Evolutionary conservation across 2,113 vertebrate species (phyloP), one percentile per base, ranked within the genome.

Genomic region (Synodontis membranacea): DNA sequence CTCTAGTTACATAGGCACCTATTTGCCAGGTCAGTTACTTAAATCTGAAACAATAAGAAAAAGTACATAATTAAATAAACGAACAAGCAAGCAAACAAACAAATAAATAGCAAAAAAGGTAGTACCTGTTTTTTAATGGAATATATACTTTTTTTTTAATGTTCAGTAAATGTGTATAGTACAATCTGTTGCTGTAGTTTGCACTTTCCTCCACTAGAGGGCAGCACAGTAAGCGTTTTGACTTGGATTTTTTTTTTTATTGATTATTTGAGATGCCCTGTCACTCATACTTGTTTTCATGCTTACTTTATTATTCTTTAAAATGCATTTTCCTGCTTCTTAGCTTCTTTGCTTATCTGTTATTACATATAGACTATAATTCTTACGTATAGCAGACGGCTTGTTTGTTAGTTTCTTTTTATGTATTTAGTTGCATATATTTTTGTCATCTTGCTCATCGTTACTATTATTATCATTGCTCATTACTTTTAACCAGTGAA

Each of bases 131-230:
- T n/a, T n/a, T n/a, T n/a, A n/a, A n/a, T n/a, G n/a, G n/a, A n/a
- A n/a, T n/a, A n/a, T n/a, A n/a, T 56, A 23, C 21, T 56, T n/a
- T 62, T 3, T 31, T 10, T 28, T 60, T 28, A 10, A 28, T 60
- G n/a, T 60, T 60, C 23, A 10, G 28, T 10, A 54, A 54, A 17
- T 19, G 52, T 54, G 4, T 54, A 0, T 15, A 11, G 52, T 54
- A 17, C 52, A 54, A 54, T 54, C 52, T n/a, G n/a, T 83, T 83
- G 2, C 19, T 81, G 68, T 82, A 83, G 37, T 21, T 3, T 72
- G 11, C 56, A 15, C 10, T 21, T 3, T 34, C 21, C 28, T 3
- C 90, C 93, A 92, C 88, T 54, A 92, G 92, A 84, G 86, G 89
- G 90, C 54, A 89, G 88, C 84, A 92, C 11, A 87, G 0, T 1